Evolutionary conservation across 2,888 invertebrate species (phyloP).

Genomic region (Euphydryas editha): DNA sequence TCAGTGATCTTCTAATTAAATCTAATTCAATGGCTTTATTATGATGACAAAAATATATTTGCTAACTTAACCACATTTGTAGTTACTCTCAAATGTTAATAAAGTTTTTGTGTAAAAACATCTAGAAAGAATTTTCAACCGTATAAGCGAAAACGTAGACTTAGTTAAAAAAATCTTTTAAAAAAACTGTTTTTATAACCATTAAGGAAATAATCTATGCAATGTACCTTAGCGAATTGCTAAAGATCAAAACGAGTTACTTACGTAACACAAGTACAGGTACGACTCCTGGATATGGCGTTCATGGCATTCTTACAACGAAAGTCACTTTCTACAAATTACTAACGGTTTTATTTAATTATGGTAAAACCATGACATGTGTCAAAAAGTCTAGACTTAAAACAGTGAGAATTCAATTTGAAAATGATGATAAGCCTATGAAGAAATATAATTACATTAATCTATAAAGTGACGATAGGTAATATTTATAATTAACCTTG

Average conservation of each 20-base stretch:
- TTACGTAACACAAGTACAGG: conserved; percentile 26
- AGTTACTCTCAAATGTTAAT: no score
- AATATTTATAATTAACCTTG: no score
- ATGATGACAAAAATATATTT: no score
- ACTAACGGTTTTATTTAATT: conserved; percentile 60
- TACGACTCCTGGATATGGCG: conserved; percentile 53
- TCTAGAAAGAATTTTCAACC: neutral
- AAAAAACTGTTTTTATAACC: neutral
- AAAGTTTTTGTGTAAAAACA: no score
- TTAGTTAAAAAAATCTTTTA: neutral
- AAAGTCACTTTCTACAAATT: conserved; percentile 71
- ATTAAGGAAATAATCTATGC: conserved; percentile 15
- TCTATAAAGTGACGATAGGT: no score
- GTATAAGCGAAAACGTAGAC: neutral
- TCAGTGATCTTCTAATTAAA: no score
- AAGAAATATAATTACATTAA: neutral
- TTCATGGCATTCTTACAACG: conserved; percentile 63
- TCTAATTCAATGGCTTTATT: no score
- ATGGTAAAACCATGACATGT: neutral
- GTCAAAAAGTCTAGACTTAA: neutral
- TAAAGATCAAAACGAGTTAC: conserved; percentile 23
- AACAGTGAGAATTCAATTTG: no score
- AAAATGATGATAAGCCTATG: no score
- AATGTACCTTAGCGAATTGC: conserved; percentile 25
- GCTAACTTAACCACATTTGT: no score